These are phyloP conservation scores for Octodon degus DNA, from an alignment of 2,113 vertebrate genomes.

Conservation along the genomic window DNA sequence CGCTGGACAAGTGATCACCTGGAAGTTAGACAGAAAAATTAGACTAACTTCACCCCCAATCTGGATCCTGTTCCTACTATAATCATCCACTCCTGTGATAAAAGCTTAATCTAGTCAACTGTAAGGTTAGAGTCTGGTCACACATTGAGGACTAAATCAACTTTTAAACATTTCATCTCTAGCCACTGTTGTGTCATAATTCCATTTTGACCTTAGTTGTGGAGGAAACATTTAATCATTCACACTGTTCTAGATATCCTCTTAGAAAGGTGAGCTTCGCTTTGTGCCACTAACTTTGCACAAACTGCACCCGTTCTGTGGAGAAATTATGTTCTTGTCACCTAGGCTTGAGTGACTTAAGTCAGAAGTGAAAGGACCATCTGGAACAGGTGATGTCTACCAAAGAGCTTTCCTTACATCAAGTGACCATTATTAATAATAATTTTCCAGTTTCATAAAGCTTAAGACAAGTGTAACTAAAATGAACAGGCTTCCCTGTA, in stretches of 20 bases:
- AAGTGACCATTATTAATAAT: conserved; percentile 52
- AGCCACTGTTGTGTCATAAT: background rate
- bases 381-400: background rate
- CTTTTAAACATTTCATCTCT: background rate
- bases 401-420: background rate
- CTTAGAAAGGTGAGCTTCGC: background rate
- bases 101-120: background rate
- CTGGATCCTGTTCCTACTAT: fast-evolving
- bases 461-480: conserved; percentile 50
- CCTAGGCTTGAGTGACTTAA: background rate
- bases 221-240: background rate
- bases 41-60: background rate
- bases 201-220: background rate
- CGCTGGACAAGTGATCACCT: background rate
- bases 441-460: conserved; percentile 35
- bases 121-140: too few species aligned
- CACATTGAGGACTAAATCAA: background rate
- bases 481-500: conserved; percentile 44
- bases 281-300: background rate
- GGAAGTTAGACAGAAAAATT: background rate
- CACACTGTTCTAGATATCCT: background rate
- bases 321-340: conserved; percentile 11
- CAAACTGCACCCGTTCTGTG: conserved; percentile 1
- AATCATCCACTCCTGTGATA: too few species aligned
- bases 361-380: background rate